phyloP scores from a whole-genome alignment of 1,140 invertebrate genomes.

The Ceratosolen fusciceps region DNA sequence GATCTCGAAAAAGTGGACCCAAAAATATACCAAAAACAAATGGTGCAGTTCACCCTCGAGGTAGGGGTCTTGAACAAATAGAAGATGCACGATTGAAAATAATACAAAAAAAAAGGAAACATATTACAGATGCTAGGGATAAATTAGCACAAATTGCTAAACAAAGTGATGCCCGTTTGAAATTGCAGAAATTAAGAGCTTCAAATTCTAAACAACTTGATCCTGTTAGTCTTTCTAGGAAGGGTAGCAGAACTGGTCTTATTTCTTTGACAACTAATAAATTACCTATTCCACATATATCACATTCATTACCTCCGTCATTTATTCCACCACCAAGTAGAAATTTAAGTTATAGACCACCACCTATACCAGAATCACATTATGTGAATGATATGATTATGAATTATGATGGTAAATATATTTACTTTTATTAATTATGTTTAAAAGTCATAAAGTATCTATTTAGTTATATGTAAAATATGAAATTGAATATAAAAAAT shows the following conservation, averaged over 20 bases:
- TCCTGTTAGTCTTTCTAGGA: conserved; percentile 65
- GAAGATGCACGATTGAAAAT: conserved; percentile 80
- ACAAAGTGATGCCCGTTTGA: conserved; percentile 77
- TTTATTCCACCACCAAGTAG: conserved; percentile 55
- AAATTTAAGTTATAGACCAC: conserved; percentile 56
- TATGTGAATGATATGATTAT: conserved; percentile 61
- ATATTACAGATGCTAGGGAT: conserved; percentile 79
- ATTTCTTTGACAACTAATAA: conserved; percentile 72
- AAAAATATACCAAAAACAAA: conserved; percentile 40
- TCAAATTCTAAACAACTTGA: conserved; percentile 60
- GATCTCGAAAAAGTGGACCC: conserved; percentile 1
- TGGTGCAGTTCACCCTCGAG: conserved; percentile 47
- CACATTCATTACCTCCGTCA: conserved; percentile 50
- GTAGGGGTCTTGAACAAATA: conserved; percentile 52
- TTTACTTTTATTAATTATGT: background rate
- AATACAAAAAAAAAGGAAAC: conserved; percentile 78
- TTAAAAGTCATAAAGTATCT: background rate
- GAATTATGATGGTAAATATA: conserved; percentile 60
- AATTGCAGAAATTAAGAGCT: conserved; percentile 72
- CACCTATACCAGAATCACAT: conserved; percentile 56
- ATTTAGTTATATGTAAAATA: background rate
- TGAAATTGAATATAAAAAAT: no score
- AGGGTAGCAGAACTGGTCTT: conserved; percentile 71
- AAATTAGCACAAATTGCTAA: conserved; percentile 78
- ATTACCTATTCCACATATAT: conserved; percentile 52